Evolutionary conservation across 2,888 invertebrate genomes (phyloP), one percentile per base, ranked within the genome.

Genomic region (Dendrolimus pini): DNA sequence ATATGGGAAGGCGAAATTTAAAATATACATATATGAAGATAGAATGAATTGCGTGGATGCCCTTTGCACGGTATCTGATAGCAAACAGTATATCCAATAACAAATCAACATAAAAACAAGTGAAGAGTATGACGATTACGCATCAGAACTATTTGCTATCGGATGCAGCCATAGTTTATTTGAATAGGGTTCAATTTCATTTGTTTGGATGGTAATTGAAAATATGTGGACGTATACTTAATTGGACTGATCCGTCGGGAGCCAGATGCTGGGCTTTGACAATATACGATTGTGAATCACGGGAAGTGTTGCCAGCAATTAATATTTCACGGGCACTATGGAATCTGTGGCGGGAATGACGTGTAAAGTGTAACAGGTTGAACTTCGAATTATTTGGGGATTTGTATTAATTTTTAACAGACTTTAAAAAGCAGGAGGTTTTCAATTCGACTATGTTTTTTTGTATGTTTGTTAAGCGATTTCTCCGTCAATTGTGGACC

Each of bases 221-320:
- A 47, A 47, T 9, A 10, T 47, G 47, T 47, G 47, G 47, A 47
- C 47, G 47, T 71, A 69, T 68, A 74, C 77, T 78, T 82, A 82
- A 83, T 83, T 82, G 82, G 80, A 69, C 62, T 71, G 74, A 77
- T 77, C 74, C 73, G 74, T 68, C 69, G 74, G 77, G 75, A 72
- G 69, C 68, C 75, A 79, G 80, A 78, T 78, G 80, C 70, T 67
- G 72, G 71, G 75, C 76, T 78, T 75, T 76, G 80, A 78, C 80
- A 80, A 78, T 82, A 82, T 78, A 81, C 74, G 74, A 78, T 78
- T 79, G 77, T 78, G 71, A 74, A 60, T 72, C 69, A 68, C 55
- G 55, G 47, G 59, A 53, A 54, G 47, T 47, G 12, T 47, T 47
- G 47, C 47, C 47, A 47, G 47, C 3, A 30, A 30, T 30, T 30